Evolutionary conservation across 2,113 vertebrate genomes (phyloP), one percentile per base, ranked within the genome.

Genomic region (Channa argus): DNA sequence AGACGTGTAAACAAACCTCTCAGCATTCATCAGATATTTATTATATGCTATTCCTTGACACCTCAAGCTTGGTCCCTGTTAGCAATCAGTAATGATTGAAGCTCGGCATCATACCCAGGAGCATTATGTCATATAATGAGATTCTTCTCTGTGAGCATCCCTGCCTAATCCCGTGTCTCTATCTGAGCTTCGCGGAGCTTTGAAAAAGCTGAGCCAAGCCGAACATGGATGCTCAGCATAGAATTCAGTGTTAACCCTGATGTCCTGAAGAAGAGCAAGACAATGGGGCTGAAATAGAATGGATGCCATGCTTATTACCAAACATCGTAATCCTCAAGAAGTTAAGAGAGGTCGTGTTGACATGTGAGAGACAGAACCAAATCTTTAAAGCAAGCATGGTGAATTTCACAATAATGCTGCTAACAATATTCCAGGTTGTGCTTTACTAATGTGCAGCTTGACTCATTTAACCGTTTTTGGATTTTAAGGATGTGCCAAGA

Each of bases 261-360:
- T 77, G 3, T 78, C 70, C 58, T 68, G 70, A 81, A 89, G 69
- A 63, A 69, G 45, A 7, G 43, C 14, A 6, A 71, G 77, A 92
- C 89, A 88, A 91, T 83, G 75, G 56, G 58, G 74, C 47, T 34
- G n/a, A 54, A 77, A 84, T 71, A 64, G 76, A 72, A 88, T 14
- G 80, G 74, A 81, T 84, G 64, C 69, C 71, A 63, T 7, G 74
- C 86, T 68, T 74, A 77, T 87, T 90, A 86, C 55, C 4, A 44
- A 65, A 83, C 86, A 85, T 70, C 80, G 64, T 91, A 92, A 92
- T 89, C 91, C 86, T 89, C 85, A 83, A 64, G 66, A 78, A 87
- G 90, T 82, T 75, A 89, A 85, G 74, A 83, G 66, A 86, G 89
- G 80, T 86, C 80, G 79, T 67, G 79, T 83, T 83, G 81, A 74